A percentile compares a stretch with the other conserved stretches of the same genome.
phyloP scores from a whole-genome alignment of 2,888 invertebrate species.

The Stenichneumon culpator region DNA sequence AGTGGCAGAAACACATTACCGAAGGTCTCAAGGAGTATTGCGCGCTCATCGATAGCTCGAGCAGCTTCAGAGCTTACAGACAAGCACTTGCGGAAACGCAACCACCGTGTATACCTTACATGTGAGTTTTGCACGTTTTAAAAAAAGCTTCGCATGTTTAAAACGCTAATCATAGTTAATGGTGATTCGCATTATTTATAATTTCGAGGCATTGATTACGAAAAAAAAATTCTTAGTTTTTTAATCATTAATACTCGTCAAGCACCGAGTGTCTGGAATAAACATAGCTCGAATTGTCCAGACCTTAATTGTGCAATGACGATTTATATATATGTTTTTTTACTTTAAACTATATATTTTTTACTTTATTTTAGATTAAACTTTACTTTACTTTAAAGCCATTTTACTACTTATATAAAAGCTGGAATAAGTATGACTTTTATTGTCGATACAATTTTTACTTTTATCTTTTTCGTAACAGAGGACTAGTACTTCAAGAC shows the following conservation, averaged over 20 bases:
- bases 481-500: slow-evolving; percentile 99
- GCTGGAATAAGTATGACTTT: neutral
- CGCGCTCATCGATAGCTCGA: slow-evolving; percentile 98
- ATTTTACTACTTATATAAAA: neutral
- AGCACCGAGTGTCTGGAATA: neutral
- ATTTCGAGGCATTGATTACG: neutral
- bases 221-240: neutral
- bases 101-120: slow-evolving; percentile 99
- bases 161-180: neutral
- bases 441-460: neutral
- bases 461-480: slow-evolving; percentile 84
- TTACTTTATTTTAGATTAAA: neutral
- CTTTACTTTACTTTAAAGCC: neutral
- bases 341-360: too few species aligned
- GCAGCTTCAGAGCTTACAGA: slow-evolving; percentile 98
- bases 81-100: slow-evolving; percentile 97
- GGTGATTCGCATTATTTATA: neutral
- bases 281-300: neutral
- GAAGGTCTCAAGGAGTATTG: slow-evolving; percentile 98
- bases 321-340: neutral
- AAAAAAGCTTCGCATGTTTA: neutral
- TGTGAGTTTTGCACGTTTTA: slow-evolving; percentile 89
- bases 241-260: neutral
- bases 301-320: neutral
- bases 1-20: slow-evolving; percentile 96